Conservation (phyloP, 2,797 vertebrate genomes). For the Sebastes glaucus region DNA sequence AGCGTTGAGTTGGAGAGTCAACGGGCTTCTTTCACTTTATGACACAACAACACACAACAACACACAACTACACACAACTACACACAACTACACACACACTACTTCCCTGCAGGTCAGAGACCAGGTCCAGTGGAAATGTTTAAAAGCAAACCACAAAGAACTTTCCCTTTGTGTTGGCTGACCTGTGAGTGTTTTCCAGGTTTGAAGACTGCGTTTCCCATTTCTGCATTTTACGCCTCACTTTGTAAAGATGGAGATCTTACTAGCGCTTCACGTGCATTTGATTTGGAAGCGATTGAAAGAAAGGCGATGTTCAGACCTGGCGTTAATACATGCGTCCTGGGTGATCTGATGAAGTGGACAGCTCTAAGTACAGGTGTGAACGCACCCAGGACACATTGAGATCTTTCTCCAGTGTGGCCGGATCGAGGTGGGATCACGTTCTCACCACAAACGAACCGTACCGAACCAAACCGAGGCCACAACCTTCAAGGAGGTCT, state of each 20-base stretch:
- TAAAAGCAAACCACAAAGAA: not conserved
- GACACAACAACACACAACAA: not conserved
- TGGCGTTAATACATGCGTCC: no score
- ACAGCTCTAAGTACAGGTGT: no score
- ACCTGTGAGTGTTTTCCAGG: not conserved
- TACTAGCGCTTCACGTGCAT: not conserved
- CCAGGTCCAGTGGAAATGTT: not conserved
- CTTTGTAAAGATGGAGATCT: not conserved
- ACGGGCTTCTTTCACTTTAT: not conserved
- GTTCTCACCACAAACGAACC: no score
- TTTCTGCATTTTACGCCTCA: not conserved
- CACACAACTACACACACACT: no score
- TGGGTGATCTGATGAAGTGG: no score
- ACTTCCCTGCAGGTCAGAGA: not conserved
- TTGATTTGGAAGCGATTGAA: not conserved
- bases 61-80: no score
- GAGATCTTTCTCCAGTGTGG: no score
- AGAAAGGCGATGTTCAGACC: not conserved
- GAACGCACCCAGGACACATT: no score
- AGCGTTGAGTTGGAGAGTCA: slow-evolving; percentile 43
- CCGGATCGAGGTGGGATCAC: no score
- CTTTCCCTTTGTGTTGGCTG: not conserved
- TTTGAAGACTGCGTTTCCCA: no score
- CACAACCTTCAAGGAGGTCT: no score
- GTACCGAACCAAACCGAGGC: no score